Base-by-base conservation (phyloP, 2,888 invertebrate species). In the Lobophora halterata region DNA sequence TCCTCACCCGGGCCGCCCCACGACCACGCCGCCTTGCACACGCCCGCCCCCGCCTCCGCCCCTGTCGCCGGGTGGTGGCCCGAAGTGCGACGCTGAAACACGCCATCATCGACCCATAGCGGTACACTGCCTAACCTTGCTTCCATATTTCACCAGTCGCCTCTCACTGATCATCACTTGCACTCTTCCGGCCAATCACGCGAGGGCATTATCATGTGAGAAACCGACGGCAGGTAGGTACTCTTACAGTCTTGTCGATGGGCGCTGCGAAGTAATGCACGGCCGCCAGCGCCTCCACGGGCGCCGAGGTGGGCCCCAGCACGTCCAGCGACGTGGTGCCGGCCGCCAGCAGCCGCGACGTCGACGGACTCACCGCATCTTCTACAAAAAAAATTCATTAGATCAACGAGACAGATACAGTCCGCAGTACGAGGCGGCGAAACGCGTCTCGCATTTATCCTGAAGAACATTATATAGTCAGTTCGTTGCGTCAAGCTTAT, bases 201-300 rank as follows among this genome's bases (percentile, higher is more conserved):
- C 3, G 2, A 16, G 5, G 5, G 20, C 8, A 17, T 24, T n/a
- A n/a, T n/a, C n/a, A n/a, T n/a, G n/a, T n/a, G n/a, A n/a, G n/a
- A n/a, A n/a, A n/a, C n/a, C n/a, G n/a, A n/a, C n/a, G n/a, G n/a
- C n/a, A 19, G 6, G 7, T 5, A n/a, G 19, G 23, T 7, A 24
- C 1, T 8, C 10, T n/a, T 1, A n/a, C n/a, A 19, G 10, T 38
- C 19, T 59, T 72, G 0, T 77, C 74, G 1, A 72, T 47, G 21
- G 61, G 16, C 1, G 60, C 31, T 1, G 81, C 80, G 55, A 80
- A 82, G 63, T 79, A 79, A 32, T 73, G 78, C 1, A 82, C 75
- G 1, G 81, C 75, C 0, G 78, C 71, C 4, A 82, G 45, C 0
- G 78, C 75, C 35, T 79, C 79, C 1, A 65, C 67, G 0, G 82